Conservation (phyloP, 2,797 vertebrate species). For the Epinephelus coioides region DNA sequence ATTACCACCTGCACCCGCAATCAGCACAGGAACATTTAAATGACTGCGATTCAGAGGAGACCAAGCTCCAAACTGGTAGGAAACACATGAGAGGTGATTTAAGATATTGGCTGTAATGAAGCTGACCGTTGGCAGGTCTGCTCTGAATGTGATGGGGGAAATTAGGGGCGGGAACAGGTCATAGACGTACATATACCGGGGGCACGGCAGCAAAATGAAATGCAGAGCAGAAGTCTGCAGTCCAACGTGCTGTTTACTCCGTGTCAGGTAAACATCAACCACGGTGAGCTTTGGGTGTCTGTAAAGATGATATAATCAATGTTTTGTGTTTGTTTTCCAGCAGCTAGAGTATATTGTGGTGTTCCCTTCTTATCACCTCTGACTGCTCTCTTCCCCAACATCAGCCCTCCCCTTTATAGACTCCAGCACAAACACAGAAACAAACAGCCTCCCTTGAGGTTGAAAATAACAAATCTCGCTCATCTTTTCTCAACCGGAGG, state of each 20-base stretch:
- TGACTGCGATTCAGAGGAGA: conserved; percentile 87
- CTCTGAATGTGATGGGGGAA: conserved; percentile 88
- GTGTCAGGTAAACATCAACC: conserved; percentile 84
- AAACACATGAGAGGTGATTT: conserved; percentile 87
- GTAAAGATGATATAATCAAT: conserved; percentile 88
- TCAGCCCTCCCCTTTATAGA: conserved; percentile 60
- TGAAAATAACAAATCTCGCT: conserved; percentile 46
- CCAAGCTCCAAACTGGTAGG: conserved; percentile 79
- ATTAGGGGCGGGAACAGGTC: conserved; percentile 87
- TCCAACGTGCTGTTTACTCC: conserved; percentile 81
- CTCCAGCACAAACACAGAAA: conserved; percentile 64
- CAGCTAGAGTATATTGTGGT: conserved; percentile 70
- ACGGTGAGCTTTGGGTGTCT: conserved; percentile 70
- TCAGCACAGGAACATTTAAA: conserved; percentile 89
- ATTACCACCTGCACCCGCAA: conserved; percentile 89
- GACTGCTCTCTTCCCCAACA: conserved; percentile 76
- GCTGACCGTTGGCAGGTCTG: conserved; percentile 86
- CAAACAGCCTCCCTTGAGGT: conserved; percentile 57
- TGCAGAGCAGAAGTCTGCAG: conserved; percentile 80
- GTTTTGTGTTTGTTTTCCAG: conserved; percentile 82
- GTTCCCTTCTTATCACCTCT: conserved; percentile 77
- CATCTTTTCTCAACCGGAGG: background rate
- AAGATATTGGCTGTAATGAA: conserved; percentile 90
- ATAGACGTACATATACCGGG: conserved; percentile 75
- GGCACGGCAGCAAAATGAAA: conserved; percentile 82